These are phyloP conservation scores for Elmis aenea DNA, from an alignment of 2,888 invertebrate genomes.

Conservation along the genomic window DNA sequence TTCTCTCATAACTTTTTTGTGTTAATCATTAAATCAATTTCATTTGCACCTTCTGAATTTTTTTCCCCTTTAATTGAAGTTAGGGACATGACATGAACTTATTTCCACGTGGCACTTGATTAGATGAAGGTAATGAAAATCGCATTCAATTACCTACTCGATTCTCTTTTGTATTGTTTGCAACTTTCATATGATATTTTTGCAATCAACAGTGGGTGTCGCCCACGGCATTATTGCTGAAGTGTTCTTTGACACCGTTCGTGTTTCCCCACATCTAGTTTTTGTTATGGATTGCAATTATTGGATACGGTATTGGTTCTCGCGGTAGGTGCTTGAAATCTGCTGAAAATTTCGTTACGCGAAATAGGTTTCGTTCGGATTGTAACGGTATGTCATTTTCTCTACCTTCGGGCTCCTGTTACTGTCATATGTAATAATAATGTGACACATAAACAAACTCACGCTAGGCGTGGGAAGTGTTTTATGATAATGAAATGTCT, in stretches of 20 bases:
- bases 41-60: too few species aligned
- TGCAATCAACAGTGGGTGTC: neutral
- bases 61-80: too few species aligned
- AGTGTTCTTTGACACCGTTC: slow-evolving; percentile 13
- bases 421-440: slow-evolving; percentile 28
- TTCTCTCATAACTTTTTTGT: too few species aligned
- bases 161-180: neutral
- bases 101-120: neutral
- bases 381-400: slow-evolving; percentile 27
- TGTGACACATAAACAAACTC: slow-evolving; percentile 30
- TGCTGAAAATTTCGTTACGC: slow-evolving; percentile 27
- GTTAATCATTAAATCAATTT: too few species aligned
- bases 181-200: neutral
- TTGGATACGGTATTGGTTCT: slow-evolving; percentile 18
- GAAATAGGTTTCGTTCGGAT: slow-evolving; percentile 22
- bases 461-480: too few species aligned
- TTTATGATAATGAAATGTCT: too few species aligned
- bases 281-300: slow-evolving; percentile 21
- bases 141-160: neutral
- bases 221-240: neutral
- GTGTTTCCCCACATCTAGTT: slow-evolving; percentile 13
- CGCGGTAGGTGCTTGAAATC: slow-evolving; percentile 16
- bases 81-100: slow-evolving; percentile 4
- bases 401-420: slow-evolving; percentile 23
- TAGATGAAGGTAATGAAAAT: neutral